Percentiles rank a stretch among this genome's conserved stretches.
Evolutionary conservation across 2,797 vertebrate species (phyloP).

Genomic region (Podargus strigoides): DNA sequence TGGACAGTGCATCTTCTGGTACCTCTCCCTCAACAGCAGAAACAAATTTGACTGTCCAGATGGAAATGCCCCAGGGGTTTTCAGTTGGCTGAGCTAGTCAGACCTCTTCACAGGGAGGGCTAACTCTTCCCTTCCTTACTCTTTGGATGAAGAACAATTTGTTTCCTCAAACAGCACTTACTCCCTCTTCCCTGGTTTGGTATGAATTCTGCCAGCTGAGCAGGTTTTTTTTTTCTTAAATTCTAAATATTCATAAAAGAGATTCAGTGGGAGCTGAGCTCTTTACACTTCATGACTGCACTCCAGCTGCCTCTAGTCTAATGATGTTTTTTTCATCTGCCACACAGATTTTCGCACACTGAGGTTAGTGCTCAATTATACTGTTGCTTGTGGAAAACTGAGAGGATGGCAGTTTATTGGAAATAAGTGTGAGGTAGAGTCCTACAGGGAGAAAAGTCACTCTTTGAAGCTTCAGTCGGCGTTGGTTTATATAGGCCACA

Average conservation of each 20-base stretch:
- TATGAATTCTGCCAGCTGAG: not conserved
- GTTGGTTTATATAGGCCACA: constrained; percentile 1
- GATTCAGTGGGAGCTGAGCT: not conserved
- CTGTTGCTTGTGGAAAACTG: constrained; percentile 24
- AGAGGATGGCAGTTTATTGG: constrained; percentile 26
- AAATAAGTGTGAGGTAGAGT: constrained; percentile 22
- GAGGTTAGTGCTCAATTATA: constrained; percentile 33
- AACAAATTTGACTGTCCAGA: not conserved
- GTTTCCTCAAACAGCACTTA: not conserved
- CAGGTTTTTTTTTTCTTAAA: not conserved
- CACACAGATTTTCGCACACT: constrained; percentile 12
- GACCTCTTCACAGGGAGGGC: not conserved
- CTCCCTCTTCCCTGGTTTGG: not conserved
- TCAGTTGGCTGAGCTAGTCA: not conserved
- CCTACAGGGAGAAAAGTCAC: not conserved
- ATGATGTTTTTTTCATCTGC: constrained; percentile 10
- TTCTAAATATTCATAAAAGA: not conserved
- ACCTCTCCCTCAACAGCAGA: not conserved
- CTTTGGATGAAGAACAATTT: not conserved
- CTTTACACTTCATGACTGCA: not conserved
- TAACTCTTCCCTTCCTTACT: not conserved
- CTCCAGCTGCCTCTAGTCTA: not conserved
- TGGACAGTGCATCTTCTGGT: not conserved
- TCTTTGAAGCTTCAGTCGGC: not conserved
- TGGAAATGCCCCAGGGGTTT: not conserved